Base-by-base conservation (phyloP, 2,113 vertebrate genomes). In the Neolamprologus toae region DNA sequence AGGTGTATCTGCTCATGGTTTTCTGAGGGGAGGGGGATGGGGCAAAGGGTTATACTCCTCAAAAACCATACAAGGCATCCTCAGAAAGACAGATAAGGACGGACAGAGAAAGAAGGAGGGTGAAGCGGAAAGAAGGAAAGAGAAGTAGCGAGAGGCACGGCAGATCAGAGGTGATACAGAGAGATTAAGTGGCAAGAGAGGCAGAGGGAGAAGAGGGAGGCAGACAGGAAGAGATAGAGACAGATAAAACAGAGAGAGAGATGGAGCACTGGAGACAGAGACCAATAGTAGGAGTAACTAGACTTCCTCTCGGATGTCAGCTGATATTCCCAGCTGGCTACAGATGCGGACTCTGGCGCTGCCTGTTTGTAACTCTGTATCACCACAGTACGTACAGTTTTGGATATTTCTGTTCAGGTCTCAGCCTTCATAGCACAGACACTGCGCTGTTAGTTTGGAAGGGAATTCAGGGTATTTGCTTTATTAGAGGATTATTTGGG, bases 1-100 rank as follows among this genome's bases (percentile, higher is more conserved):
- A 97, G 93, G 97, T 97, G 96, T 97, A 97, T 97, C 97, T 97
- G 96, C 96, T 97, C 96, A 97, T 97, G 96, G 96, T 97, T 97
- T 97, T 97, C 97, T 97, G 94, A 92, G 93, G 92, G 95, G 93
- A 93, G 95, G 96, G 94, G 96, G 95, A 93, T 82, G 95, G 94
- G 94, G 93, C 87, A 97, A 88, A 96, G 90, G 94, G 95, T 96
- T 97, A 96, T 92, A 94, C 92, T 95, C 94, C 95, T 96, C 91
- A 95, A 93, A 86, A 96, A 92, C 86, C 91, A 94, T 63, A 93
- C 37, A 92, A 88, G 93, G 91, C 83, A 90, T 92, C 89, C 84
- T 93, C 86, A 95, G 88, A 90, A 76, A 92, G 84, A 93, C 47
- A 93, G 86, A 49, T 11, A 40, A 87, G 86, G 88, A 71, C 5